phyloP scores from a whole-genome alignment of 1,140 invertebrate genomes.

The Brachionus plicatilis region DNA sequence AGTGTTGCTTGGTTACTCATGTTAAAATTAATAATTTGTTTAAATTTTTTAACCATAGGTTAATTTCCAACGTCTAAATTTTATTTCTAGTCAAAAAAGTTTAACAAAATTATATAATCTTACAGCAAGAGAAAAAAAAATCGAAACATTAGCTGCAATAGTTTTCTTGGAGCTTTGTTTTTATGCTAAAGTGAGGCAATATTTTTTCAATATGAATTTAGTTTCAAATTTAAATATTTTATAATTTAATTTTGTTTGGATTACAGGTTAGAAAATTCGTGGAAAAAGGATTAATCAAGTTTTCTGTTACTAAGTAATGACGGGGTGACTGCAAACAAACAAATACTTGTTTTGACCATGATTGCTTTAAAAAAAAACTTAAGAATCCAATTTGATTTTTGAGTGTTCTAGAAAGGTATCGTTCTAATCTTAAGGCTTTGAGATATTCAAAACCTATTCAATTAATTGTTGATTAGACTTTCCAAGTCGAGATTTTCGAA shows the following conservation, averaged over 20 bases:
- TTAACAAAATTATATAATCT: neutral
- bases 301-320: neutral
- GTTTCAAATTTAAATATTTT: neutral
- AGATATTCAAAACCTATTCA: neutral
- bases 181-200: neutral
- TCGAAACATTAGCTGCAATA: neutral
- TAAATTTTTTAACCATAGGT: conserved; percentile 28
- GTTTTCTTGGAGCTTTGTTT: neutral
- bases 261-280: neutral
- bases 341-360: neutral
- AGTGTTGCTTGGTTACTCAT: neutral
- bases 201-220: neutral
- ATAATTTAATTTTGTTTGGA: neutral
- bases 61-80: neutral
- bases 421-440: neutral
- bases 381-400: neutral
- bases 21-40: conserved; percentile 28
- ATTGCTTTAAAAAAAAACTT: neutral
- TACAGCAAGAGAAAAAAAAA: neutral
- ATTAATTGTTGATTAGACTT: neutral
- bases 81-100: neutral
- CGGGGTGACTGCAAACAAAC: neutral
- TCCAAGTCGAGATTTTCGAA: neutral
- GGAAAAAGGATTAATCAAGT: neutral
- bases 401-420: neutral